Base-by-base conservation (phyloP, 2,113 vertebrate genomes). In the Baryphthengus martii region DNA sequence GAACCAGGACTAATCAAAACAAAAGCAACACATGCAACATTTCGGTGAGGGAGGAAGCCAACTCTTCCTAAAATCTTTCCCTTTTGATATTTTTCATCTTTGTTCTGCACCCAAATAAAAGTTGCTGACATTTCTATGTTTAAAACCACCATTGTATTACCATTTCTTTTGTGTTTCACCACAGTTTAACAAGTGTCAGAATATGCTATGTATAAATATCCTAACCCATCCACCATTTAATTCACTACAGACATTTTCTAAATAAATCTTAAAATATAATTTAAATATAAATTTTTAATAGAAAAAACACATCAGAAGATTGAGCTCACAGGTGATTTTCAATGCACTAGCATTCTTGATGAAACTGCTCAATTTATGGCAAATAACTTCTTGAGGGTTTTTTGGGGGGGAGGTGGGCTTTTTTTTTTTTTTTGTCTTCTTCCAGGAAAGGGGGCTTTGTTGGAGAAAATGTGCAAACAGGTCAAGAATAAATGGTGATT, bases 401-500 rank as follows among this genome's bases (percentile, higher is more conserved):
- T 50, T 50, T 8, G 7, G 49, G 29, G 7, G 12, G 13, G 35
- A n/a, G n/a, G n/a, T n/a, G n/a, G n/a, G n/a, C n/a, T n/a, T n/a
- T 62, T 17, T 37, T 37, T 9, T 37, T 37, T 61, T 24, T 62
- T 18, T 62, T 8, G 21, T 17, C 24, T 42, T 42, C 31, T 65
- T 42, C 11, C 28, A 28, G 23, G 19, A 19, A 5, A 15, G 23
- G 13, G 8, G 10, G 3, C 3, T 11, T n/a, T 35, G 45, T n/a
- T 73, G 33, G 70, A 44, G 29, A 53, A 72, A 50, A 58, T 24
- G n/a, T 74, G 35, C 70, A 75, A 92, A 79, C 3, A 71, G 23
- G 4, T 98, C 98, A 99, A 62, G 99, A 99, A 94, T 99, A 99
- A 97, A 99, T 99, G 92, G 99, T 99, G 97, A 99, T 99, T 96